These are phyloP conservation scores for Euwallacea similis DNA, from an alignment of 1,140 invertebrate genomes.

Conservation along the genomic window DNA sequence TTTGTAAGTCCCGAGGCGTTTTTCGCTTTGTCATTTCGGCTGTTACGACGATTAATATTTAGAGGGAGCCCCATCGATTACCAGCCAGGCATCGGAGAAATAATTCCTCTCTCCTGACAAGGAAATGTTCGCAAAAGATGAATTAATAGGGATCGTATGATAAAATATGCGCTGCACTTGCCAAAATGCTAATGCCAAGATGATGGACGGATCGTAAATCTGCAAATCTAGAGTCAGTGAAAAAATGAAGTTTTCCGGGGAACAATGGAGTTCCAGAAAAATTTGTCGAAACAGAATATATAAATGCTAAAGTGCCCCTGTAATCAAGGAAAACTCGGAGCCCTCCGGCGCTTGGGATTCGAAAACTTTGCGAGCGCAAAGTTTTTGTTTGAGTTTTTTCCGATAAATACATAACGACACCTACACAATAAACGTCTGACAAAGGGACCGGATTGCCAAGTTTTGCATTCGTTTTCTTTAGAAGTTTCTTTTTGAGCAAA, in stretches of 20 bases:
- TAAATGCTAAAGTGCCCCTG: not conserved
- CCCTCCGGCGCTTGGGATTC: not conserved
- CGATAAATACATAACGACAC: slow-evolving; percentile 25
- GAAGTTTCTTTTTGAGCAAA: not conserved
- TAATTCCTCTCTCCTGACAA: slow-evolving; percentile 18
- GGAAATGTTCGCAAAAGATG: slow-evolving; percentile 9
- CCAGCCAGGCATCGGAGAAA: slow-evolving; percentile 1
- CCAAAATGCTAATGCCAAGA: slow-evolving; percentile 14
- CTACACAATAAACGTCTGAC: slow-evolving; percentile 12
- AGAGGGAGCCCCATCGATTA: slow-evolving; percentile 27
- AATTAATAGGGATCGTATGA: slow-evolving; percentile 1
- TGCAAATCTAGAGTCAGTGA: no score
- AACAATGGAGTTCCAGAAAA: not conserved
- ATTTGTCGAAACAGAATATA: slow-evolving; percentile 6
- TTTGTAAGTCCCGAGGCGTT: slow-evolving; percentile 13
- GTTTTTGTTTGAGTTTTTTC: slow-evolving; percentile 12
- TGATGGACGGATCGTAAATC: no score
- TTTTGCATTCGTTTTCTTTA: not conserved
- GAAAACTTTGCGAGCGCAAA: slow-evolving; percentile 2
- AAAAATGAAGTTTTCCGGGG: not conserved
- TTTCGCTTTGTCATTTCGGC: slow-evolving; percentile 31
- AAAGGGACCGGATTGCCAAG: not conserved
- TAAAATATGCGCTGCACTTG: slow-evolving; percentile 18
- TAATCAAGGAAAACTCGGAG: slow-evolving; percentile 1
- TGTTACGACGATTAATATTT: slow-evolving; percentile 32